Percentiles rank a stretch among this genome's conserved stretches.
phyloP scores from a whole-genome alignment of 2,888 invertebrate genomes.

The Trichacis sp. region DNA sequence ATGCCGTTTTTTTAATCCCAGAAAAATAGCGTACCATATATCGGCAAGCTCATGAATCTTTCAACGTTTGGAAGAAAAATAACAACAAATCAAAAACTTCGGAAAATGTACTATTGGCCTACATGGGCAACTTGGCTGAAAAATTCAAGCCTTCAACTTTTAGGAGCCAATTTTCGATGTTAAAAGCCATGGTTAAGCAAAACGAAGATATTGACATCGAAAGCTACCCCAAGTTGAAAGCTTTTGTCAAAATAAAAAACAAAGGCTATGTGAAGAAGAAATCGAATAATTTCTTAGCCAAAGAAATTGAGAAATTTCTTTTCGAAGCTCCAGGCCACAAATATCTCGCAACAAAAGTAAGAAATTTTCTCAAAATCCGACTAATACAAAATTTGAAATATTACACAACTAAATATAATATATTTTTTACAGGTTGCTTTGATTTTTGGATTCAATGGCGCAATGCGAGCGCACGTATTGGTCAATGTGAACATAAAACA shows the following conservation, averaged over 20 bases:
- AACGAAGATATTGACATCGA: constrained; percentile 1
- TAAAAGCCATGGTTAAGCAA: not conserved
- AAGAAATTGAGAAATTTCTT: constrained; percentile 4
- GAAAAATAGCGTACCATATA: not conserved
- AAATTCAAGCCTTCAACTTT: constrained; percentile 1
- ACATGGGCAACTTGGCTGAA: not conserved
- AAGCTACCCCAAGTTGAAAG: not conserved
- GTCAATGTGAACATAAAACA: not conserved
- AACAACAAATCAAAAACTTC: not conserved
- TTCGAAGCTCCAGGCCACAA: not conserved
- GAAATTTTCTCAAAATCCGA: too few species aligned
- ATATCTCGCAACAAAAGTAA: not conserved
- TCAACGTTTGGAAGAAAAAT: not conserved
- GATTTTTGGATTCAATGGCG: not conserved
- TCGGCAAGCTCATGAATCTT: not conserved
- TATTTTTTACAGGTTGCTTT: not conserved
- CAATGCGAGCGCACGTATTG: not conserved
- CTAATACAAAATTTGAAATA: too few species aligned
- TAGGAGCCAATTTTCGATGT: constrained; percentile 1
- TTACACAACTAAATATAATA: too few species aligned
- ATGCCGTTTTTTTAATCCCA: not conserved
- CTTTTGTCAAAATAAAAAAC: not conserved
- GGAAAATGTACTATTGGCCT: not conserved
- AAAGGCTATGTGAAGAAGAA: not conserved
- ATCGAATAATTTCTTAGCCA: not conserved